Percentiles rank a stretch among this genome's conserved stretches.
Conservation (phyloP, 2,113 vertebrate genomes). For the Paracyprichromis sp. region DNA sequence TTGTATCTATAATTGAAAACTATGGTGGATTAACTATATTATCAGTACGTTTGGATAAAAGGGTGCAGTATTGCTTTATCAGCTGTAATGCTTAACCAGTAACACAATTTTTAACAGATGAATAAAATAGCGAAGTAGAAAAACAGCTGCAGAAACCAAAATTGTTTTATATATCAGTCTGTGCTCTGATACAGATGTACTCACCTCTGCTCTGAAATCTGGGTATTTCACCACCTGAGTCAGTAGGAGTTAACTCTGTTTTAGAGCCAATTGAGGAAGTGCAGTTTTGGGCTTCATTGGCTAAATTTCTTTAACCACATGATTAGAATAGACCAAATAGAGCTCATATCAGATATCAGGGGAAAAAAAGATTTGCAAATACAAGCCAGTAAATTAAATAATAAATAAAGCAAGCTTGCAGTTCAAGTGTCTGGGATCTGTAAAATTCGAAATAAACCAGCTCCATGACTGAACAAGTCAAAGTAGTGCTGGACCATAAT, state of each 20-base stretch:
- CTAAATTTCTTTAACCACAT: not conserved
- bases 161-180: not conserved
- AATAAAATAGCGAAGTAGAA: rapidly evolving
- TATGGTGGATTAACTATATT: not conserved
- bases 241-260: not conserved
- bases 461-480: not conserved
- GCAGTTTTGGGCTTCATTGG: rapidly evolving
- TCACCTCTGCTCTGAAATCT: not conserved
- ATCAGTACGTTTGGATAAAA: not conserved
- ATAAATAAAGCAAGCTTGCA: not conserved
- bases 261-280: not conserved
- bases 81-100: not conserved
- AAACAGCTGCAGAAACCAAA: not conserved
- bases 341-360: not conserved
- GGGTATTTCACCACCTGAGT: not conserved
- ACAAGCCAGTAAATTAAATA: not conserved
- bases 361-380: not conserved
- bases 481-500: not conserved
- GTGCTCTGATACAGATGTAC: not conserved
- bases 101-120: not conserved
- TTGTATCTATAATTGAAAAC: not conserved
- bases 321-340: not conserved
- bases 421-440: not conserved
- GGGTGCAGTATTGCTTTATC: not conserved
- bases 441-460: not conserved